Base-by-base conservation (phyloP, 2,888 invertebrate species). In the Parnassius mnemosyne region DNA sequence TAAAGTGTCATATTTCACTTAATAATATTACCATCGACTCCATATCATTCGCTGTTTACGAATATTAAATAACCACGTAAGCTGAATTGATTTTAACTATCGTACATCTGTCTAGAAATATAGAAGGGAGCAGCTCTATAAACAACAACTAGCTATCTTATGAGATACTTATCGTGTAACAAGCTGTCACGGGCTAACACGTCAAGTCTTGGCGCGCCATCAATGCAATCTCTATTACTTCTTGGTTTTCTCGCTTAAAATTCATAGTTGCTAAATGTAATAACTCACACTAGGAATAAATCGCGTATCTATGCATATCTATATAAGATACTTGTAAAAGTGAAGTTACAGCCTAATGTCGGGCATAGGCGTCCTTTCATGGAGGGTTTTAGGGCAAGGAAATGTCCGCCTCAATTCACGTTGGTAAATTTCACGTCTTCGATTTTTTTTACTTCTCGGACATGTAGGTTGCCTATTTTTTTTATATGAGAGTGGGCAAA, bases 131-230 rank as follows among this genome's bases (percentile, higher is more conserved):
- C 73, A 75, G 76, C 73, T 74, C 77, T 81, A 84, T 89, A 89
- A 89, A 89, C 87, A 85, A 86, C 79, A 75, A 69, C 70, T 70
- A 73, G 71, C 75, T 75, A 79, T 80, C 76, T 72, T 72, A 67
- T 69, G 71, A 74, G 87, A 87, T 88, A 75, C 72, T 77, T 82
- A 89, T 89, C 89, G 68, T 57, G 68, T 85, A 87, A 87, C 87
- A 79, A 85, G 83, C 81, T 81, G 83, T 83, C 80, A 74, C 75
- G 69, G 72, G 80, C 74, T 76, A 71, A 74, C 78, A 72, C 77
- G 77, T 74, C 74, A 73, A 71, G 66, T 71, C 74, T 73, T 74
- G 73, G 70, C 73, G 72, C 73, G 73, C 72, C 74, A 73, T 77
- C 72, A 64, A 67, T 72, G 70, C 73, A 72, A 76, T 72, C 73